Percentiles rank a stretch among this genome's conserved stretches.
Conservation (phyloP, 1,140 invertebrate genomes). For the Formica selysi region DNA sequence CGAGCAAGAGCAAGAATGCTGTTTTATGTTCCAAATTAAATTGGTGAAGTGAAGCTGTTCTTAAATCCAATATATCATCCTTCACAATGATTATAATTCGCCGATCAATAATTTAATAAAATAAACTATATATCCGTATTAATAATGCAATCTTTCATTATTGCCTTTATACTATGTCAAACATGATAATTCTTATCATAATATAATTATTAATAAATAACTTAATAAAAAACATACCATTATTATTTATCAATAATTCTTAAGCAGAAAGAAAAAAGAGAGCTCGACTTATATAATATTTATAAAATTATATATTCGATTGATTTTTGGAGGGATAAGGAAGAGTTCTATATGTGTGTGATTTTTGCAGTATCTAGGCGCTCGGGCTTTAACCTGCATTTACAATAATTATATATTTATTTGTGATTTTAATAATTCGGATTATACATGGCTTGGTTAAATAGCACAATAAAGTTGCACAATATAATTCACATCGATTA, state of each 20-base stretch:
- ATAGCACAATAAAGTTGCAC: not conserved
- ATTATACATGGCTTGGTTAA: no score
- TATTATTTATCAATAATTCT: not conserved
- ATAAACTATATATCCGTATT: constrained; percentile 59
- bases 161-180: not conserved
- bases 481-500: not conserved
- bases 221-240: not conserved
- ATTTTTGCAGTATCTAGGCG: no score
- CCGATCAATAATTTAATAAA: constrained; percentile 62
- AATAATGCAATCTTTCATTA: not conserved
- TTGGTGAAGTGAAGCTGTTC: constrained; percentile 76
- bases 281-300: not conserved
- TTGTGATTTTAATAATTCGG: no score
- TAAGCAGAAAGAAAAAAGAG: not conserved
- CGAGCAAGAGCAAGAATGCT: constrained; percentile 82
- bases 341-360: no score
- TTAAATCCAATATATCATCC: not conserved
- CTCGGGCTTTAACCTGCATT: no score
- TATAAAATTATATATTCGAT: not conserved
- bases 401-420: no score
- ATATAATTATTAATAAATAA: not conserved
- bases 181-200: not conserved
- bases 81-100: constrained; percentile 43
- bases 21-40: constrained; percentile 84
- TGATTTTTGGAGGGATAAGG: no score